These are phyloP conservation scores for Pollicipes pollicipes DNA, from an alignment of 1,140 invertebrate species.

Conservation along the genomic window DNA sequence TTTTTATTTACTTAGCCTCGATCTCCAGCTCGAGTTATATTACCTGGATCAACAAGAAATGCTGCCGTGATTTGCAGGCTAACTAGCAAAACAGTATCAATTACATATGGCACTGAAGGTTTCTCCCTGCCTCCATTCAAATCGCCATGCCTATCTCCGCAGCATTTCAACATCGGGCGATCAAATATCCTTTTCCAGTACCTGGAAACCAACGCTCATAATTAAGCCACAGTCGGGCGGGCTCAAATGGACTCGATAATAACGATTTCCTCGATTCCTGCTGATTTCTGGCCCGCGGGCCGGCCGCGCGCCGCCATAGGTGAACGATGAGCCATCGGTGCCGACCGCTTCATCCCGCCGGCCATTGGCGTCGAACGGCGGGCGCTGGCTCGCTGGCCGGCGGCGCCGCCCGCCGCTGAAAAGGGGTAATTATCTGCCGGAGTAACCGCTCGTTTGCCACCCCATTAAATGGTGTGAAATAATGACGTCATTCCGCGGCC, in stretches of 20 bases:
- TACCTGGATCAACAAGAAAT: no score
- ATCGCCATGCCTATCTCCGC: no score
- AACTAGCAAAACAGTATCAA: no score
- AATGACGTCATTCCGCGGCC: not conserved
- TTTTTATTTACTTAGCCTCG: no score
- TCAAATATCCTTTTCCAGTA: not conserved
- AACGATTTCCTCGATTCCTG: not conserved
- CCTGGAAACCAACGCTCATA: not conserved
- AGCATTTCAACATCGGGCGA: not conserved
- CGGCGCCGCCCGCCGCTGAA: no score
- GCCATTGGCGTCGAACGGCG: not conserved
- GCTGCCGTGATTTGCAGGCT: no score
- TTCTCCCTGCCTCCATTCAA: no score
- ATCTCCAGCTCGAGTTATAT: no score
- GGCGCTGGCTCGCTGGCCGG: no score
- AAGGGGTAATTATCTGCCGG: not conserved
- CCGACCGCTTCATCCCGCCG: no score
- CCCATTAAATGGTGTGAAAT: not conserved
- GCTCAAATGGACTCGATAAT: not conserved
- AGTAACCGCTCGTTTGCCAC: not conserved
- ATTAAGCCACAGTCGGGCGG: not conserved
- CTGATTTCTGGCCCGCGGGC: not conserved
- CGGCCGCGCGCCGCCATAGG: no score
- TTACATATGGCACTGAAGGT: no score
- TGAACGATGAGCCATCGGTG: not conserved